Conservation (phyloP, 2,113 vertebrate species). For the Aix galericulata region DNA sequence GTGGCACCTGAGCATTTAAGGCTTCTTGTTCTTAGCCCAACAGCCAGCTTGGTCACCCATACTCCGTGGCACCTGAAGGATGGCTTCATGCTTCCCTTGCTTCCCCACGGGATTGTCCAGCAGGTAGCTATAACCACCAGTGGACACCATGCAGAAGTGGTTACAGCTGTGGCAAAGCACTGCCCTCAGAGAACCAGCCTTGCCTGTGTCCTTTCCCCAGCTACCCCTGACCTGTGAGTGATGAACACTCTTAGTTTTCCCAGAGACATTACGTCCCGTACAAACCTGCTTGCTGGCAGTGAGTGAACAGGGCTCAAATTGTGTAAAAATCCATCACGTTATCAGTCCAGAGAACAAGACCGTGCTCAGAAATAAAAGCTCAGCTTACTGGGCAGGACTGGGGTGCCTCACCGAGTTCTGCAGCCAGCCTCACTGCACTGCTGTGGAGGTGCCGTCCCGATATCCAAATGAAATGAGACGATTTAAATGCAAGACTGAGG, state of each 20-base stretch:
- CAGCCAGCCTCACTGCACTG: not conserved
- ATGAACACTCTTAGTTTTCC: not conserved
- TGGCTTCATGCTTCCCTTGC: not conserved
- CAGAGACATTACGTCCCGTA: not conserved
- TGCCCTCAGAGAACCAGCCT: not conserved
- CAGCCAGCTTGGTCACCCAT: not conserved
- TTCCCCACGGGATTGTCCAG: not conserved
- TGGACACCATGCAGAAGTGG: not conserved
- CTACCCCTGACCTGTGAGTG: not conserved
- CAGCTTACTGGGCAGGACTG: not conserved
- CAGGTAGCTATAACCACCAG: not conserved
- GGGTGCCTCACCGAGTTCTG: not conserved
- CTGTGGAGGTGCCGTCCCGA: constrained; percentile 47
- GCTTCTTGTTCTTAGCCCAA: not conserved
- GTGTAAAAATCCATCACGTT: not conserved
- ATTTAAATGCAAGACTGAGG: constrained; percentile 71
- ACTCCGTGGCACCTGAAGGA: not conserved
- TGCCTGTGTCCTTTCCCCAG: not conserved
- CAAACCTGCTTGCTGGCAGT: not conserved
- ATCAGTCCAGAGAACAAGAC: not conserved
- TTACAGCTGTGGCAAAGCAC: not conserved
- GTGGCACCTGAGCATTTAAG: not conserved
- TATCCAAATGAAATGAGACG: constrained; percentile 71
- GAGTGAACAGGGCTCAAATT: not conserved
- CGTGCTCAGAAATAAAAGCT: not conserved